Evolutionary conservation across 2,888 invertebrate genomes (phyloP), one percentile per base, ranked within the genome.

Genomic region (Clunio marinus): DNA sequence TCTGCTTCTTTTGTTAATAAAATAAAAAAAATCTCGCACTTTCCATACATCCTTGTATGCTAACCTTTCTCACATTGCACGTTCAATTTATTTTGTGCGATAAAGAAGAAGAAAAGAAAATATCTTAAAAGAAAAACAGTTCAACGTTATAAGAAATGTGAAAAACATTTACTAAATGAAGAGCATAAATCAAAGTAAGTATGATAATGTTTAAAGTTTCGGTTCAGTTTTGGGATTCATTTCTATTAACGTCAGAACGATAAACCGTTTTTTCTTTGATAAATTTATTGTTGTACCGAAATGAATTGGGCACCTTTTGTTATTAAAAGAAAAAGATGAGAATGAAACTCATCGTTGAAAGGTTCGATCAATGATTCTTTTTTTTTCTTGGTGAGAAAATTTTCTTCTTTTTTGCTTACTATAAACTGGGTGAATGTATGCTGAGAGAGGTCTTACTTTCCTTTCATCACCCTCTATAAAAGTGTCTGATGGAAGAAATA

Each of bases 201-300:
- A n/a, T 24, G 57, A 57, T 57, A 57, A 57, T 22, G 57, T 57
- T 25, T 57, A 5, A 25, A 57, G 24, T 57, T 57, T 27, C 27
- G 24, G 32, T 7, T 7, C 4, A 10, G 32, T 32, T 32, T 10
- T 10, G 4, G 10, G 57, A 13, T 27, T 13, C 57, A 15, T 57
- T 57, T 27, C n/a, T 24, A 57, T 57, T 57, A 57, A 57, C 25
- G 57, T 57, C 57, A 57, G 27, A 15, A 57, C 22, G 27, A 57
- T 57, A n/a, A 51, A 57, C 57, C n/a, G 27, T 4, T 57, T 27
- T 41, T 57, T n/a, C n/a, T n/a, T 57, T 57, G 57, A 57, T 57
- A 57, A 57, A 57, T 57, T 57, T 57, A 57, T 57, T 57, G 57
- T 15, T 57, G 57, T 13, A 27, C 20, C 27, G 27, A 27, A n/a